phyloP scores from a whole-genome alignment of 1,140 invertebrate species.

The Drosophila baimaii region DNA sequence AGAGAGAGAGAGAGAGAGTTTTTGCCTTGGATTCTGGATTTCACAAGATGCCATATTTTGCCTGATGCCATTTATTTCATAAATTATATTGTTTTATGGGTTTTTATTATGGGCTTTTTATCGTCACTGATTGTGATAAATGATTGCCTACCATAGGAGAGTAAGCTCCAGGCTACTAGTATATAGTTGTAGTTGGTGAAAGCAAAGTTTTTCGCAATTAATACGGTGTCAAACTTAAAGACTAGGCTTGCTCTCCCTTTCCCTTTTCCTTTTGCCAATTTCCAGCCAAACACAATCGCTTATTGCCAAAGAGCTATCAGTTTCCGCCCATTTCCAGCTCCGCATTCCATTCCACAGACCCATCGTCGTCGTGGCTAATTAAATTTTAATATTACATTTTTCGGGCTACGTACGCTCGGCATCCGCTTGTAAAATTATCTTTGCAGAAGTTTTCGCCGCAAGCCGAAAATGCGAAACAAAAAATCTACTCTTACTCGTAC shows the following conservation, averaged over 20 bases:
- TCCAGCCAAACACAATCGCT: slow-evolving; percentile 11
- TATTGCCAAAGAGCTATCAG: neutral
- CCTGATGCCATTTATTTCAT: slow-evolving; percentile 47
- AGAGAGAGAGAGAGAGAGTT: no score
- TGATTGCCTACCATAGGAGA: slow-evolving; percentile 30
- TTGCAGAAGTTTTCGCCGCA: slow-evolving; percentile 31
- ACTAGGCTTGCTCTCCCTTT: neutral
- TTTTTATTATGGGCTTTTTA: slow-evolving; percentile 73
- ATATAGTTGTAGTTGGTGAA: slow-evolving; percentile 19
- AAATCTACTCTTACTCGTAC: slow-evolving; percentile 13
- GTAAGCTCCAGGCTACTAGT: neutral
- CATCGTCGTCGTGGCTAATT: slow-evolving; percentile 51
- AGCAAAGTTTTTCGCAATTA: slow-evolving; percentile 20
- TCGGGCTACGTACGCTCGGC: slow-evolving; percentile 27
- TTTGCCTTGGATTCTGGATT: slow-evolving; percentile 22
- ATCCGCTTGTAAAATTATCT: slow-evolving; percentile 39
- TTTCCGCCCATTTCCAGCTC: neutral
- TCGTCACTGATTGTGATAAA: slow-evolving; percentile 72
- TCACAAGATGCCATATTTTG: slow-evolving; percentile 60
- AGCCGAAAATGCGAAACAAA: slow-evolving; percentile 31
- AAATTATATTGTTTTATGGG: slow-evolving; percentile 67
- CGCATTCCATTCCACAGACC: slow-evolving; percentile 44
- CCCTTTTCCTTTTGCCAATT: neutral
- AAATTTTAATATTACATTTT: slow-evolving; percentile 80
- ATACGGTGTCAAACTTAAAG: slow-evolving; percentile 5